Conservation (phyloP, 1,140 invertebrate genomes). For the Chironomus striatipennis region DNA sequence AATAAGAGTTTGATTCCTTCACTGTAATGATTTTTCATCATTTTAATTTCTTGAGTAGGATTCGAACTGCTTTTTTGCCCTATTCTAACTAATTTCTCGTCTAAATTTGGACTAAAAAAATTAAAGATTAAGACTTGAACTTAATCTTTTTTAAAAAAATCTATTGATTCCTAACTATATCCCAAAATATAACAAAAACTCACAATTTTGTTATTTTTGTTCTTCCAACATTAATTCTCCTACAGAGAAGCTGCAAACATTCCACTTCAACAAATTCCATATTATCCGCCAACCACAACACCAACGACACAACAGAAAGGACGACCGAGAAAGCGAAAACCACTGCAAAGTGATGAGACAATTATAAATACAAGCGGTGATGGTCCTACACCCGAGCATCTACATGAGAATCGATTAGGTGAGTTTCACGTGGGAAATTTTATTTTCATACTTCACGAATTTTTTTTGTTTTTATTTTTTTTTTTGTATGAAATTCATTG, state of each 20-base stretch:
- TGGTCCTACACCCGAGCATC: constrained; percentile 18
- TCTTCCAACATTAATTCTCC: neutral
- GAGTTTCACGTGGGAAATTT: neutral
- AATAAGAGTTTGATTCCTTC: too few relatives aligned
- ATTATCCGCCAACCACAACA: constrained; percentile 42
- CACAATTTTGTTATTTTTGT: too few relatives aligned
- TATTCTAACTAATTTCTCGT: too few relatives aligned
- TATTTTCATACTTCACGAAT: neutral
- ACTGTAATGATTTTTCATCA: too few relatives aligned
- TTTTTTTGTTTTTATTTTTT: too few relatives aligned
- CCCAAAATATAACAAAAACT: neutral
- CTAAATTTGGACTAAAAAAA: too few relatives aligned
- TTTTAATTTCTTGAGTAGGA: too few relatives aligned
- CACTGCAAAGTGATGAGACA: constrained; percentile 49
- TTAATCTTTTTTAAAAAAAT: too few relatives aligned
- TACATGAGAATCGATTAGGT: constrained; percentile 3
- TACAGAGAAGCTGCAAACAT: constrained; percentile 43
- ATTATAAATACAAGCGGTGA: neutral
- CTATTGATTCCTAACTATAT: too few relatives aligned
- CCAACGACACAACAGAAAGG: constrained; percentile 58
- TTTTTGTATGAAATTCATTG: constrained; percentile 7
- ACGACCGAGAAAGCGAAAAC: constrained; percentile 71
- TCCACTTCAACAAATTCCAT: constrained; percentile 49
- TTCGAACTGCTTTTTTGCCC: too few relatives aligned
- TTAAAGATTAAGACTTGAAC: too few relatives aligned